Percentiles rank a stretch among this genome's conserved stretches.
Conservation (phyloP, 2,797 vertebrate species). For the Channallabes apus region DNA sequence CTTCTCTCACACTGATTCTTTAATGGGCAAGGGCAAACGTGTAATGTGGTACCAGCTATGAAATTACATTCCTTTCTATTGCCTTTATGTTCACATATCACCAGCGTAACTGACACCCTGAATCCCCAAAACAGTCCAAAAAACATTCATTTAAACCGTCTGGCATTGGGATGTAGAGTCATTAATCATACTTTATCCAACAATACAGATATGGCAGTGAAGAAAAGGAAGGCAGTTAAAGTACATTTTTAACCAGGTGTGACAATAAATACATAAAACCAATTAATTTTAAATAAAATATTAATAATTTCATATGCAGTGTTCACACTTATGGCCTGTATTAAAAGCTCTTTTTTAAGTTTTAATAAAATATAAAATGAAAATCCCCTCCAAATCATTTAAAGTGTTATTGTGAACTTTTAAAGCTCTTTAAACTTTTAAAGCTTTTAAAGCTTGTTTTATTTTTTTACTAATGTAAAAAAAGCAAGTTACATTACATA, state of each 20-base stretch:
- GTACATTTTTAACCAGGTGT: neutral
- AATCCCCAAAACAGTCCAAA: slow-evolving; percentile 16
- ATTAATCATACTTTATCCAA: neutral
- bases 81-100: slow-evolving; percentile 22
- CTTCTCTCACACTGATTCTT: neutral
- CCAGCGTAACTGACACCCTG: neutral
- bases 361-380: neutral
- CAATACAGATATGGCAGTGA: neutral
- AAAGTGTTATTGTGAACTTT: neutral
- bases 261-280: neutral
- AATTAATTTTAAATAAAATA: neutral
- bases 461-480: too few relatives aligned
- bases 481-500: too few relatives aligned
- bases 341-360: neutral
- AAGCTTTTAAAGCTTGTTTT: neutral
- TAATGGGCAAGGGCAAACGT: slow-evolving; percentile 15
- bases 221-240: neutral
- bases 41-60: slow-evolving; percentile 25
- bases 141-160: neutral
- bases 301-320: neutral
- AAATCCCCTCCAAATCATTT: neutral
- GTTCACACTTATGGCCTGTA: neutral
- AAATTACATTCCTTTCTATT: slow-evolving; percentile 30
- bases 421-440: neutral
- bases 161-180: neutral